These are phyloP conservation scores for Therioaphis trifolii DNA, from an alignment of 2,888 invertebrate genomes.

Conservation along the genomic window DNA sequence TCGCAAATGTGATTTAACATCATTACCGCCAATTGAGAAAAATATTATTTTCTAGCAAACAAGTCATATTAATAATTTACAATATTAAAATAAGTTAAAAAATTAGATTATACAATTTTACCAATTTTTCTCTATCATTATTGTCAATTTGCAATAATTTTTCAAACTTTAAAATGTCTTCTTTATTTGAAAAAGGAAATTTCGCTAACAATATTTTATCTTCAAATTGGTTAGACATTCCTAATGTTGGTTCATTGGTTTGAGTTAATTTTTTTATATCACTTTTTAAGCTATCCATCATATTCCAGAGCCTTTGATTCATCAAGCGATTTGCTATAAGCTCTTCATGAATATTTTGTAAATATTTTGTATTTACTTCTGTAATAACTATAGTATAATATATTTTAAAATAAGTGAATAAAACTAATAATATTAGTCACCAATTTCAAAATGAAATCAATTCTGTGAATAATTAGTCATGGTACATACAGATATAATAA, in stretches of 20 bases:
- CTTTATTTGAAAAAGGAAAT: background rate
- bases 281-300: background rate
- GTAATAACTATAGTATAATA: background rate
- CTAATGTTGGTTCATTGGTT: background rate
- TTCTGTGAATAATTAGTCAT: too few relatives aligned
- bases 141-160: background rate
- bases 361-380: background rate
- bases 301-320: background rate
- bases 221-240: background rate
- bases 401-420: background rate
- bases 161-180: background rate
- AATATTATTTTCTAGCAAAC: too few relatives aligned
- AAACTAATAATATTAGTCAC: too few relatives aligned
- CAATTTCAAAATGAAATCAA: too few relatives aligned
- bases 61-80: background rate
- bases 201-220: background rate
- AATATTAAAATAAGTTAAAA: background rate
- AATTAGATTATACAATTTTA: background rate
- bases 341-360: background rate
- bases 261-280: background rate
- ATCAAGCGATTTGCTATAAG: background rate
- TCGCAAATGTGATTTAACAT: too few relatives aligned
- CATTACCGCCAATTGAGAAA: too few relatives aligned
- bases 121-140: background rate
- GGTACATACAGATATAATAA: too few relatives aligned